phyloP scores from a whole-genome alignment of 2,888 invertebrate genomes.

The Parnassius glacialis region DNA sequence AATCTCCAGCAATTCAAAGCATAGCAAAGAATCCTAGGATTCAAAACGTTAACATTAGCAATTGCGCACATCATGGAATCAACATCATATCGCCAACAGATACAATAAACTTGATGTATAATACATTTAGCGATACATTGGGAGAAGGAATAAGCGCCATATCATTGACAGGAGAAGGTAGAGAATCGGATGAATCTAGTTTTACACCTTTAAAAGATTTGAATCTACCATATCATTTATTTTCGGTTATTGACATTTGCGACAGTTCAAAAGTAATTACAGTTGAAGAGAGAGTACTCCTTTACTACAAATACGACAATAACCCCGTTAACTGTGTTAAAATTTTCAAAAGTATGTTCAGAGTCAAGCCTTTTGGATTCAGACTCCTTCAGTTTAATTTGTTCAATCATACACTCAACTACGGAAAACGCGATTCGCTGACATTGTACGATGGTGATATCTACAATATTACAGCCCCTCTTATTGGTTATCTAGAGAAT shows the following conservation, averaged over 20 bases:
- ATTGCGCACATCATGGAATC: slow-evolving; percentile 94
- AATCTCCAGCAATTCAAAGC: slow-evolving; percentile 94
- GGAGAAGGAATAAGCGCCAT: slow-evolving; percentile 95
- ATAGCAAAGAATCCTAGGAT: slow-evolving; percentile 92
- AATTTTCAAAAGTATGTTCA: slow-evolving; percentile 93
- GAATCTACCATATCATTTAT: slow-evolving; percentile 93
- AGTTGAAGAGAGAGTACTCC: slow-evolving; percentile 92
- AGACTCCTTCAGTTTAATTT: slow-evolving; percentile 94
- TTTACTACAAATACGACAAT: slow-evolving; percentile 98
- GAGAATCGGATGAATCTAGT: slow-evolving; percentile 92
- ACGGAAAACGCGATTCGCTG: slow-evolving; percentile 91
- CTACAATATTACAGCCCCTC: slow-evolving; percentile 89
- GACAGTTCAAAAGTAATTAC: slow-evolving; percentile 95
- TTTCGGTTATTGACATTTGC: slow-evolving; percentile 97
- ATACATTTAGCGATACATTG: slow-evolving; percentile 88
- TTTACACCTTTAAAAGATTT: slow-evolving; percentile 91
- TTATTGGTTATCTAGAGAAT: slow-evolving; percentile 87
- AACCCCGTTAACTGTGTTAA: slow-evolving; percentile 98
- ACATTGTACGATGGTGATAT: slow-evolving; percentile 95
- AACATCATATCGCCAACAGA: slow-evolving; percentile 94
- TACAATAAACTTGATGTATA: slow-evolving; percentile 87
- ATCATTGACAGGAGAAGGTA: slow-evolving; percentile 95
- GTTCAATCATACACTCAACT: slow-evolving; percentile 91
- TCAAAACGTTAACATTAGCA: slow-evolving; percentile 89
- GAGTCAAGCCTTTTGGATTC: slow-evolving; percentile 94